Conservation (phyloP, 2,797 vertebrate species). For the Sebastolobus altivelis region DNA sequence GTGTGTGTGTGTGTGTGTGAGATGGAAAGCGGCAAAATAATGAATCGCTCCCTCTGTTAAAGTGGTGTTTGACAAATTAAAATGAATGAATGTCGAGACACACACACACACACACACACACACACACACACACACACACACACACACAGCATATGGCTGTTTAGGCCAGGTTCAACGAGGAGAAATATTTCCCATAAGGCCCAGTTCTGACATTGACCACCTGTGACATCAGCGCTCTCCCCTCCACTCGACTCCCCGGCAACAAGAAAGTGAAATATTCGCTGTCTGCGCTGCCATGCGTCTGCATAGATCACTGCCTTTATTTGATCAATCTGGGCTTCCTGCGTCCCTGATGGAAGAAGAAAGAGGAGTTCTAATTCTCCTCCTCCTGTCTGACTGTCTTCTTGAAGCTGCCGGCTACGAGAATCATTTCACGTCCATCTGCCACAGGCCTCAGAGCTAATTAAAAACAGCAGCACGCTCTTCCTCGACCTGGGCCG, state of each 20-base stretch:
- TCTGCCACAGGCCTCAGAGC: conserved; percentile 71
- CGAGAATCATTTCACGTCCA: conserved; percentile 71
- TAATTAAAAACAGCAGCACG: conserved; percentile 74
- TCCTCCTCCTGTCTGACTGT: conserved; percentile 50
- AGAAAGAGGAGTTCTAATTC: conserved; percentile 59
- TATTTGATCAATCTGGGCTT: conserved; percentile 66
- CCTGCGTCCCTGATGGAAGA: conserved; percentile 40
- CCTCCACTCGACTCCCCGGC: conserved; percentile 28
- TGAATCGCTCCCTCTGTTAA: conserved; percentile 67
- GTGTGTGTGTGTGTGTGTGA: not conserved
- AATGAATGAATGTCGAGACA: conserved; percentile 65
- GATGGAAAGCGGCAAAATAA: conserved; percentile 54
- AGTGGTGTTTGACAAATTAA: conserved; percentile 77
- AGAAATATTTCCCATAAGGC: conserved; percentile 57
- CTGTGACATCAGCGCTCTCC: conserved; percentile 54
- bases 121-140: conserved; percentile 4
- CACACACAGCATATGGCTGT: conserved; percentile 61
- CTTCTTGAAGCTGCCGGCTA: conserved; percentile 64
- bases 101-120: conserved; percentile 2
- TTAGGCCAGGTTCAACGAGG: conserved; percentile 38
- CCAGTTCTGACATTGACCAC: conserved; percentile 59
- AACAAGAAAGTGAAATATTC: conserved; percentile 61
- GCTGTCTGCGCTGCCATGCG: conserved; percentile 41
- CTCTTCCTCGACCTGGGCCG: conserved; percentile 50
- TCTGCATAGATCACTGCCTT: conserved; percentile 70